Conservation (phyloP, 1,140 invertebrate species). For the Tribolium madens region DNA sequence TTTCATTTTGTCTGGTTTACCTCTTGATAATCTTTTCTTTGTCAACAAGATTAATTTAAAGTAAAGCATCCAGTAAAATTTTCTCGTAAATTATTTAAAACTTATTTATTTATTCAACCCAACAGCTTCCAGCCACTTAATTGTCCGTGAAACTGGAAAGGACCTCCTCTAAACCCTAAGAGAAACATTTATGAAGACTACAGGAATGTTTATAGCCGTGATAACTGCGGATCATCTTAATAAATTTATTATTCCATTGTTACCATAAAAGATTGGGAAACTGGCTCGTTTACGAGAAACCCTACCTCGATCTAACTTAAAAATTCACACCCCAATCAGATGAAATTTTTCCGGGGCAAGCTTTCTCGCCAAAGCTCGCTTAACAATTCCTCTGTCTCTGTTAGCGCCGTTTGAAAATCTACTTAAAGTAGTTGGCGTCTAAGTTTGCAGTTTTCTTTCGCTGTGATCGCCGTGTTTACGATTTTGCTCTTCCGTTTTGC, state of each 20-base stretch:
- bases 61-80: background rate
- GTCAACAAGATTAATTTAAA: background rate
- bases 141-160: background rate
- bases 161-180: background rate
- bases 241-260: background rate
- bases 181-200: background rate
- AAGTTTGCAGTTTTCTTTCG: background rate
- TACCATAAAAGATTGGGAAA: background rate
- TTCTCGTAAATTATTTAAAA: background rate
- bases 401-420: background rate
- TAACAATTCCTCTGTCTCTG: background rate
- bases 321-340: slow-evolving; percentile 6
- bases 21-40: background rate
- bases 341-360: too few relatives aligned
- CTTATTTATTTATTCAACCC: background rate
- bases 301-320: background rate
- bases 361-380: background rate
- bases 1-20: background rate
- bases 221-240: background rate
- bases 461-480: slow-evolving; percentile 19
- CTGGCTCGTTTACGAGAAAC: background rate
- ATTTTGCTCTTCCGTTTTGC: slow-evolving; percentile 11
- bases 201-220: background rate
- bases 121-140: background rate
- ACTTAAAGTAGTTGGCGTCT: slow-evolving; percentile 21